Percentiles rank a stretch among this genome's conserved stretches.
phyloP scores from a whole-genome alignment of 1,140 invertebrate genomes.

The Macrocentrus cingulum region DNA sequence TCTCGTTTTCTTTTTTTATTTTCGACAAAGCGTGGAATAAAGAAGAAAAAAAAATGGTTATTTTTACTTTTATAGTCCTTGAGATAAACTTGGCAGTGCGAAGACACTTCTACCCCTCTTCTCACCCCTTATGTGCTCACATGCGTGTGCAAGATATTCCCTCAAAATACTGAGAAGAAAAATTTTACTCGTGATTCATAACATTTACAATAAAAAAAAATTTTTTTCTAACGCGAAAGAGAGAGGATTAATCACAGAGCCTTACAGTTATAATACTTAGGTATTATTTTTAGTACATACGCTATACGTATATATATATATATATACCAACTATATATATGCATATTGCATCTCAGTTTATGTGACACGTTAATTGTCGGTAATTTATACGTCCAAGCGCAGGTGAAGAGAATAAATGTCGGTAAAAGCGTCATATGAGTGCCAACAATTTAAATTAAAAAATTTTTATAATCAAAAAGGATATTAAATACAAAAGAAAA shows the following conservation, averaged over 20 bases:
- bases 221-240: constrained; percentile 12
- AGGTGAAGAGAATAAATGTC: constrained; percentile 18
- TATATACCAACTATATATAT: constrained; percentile 13
- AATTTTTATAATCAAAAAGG: constrained; percentile 1
- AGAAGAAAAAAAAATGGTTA: background rate
- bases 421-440: constrained; percentile 5
- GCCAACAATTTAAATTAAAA: constrained; percentile 1
- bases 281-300: too few relatives aligned
- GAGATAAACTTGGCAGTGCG: constrained; percentile 2
- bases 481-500: too few relatives aligned
- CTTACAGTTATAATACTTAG: constrained; percentile 20
- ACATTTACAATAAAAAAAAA: constrained; percentile 19
- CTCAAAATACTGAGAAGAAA: too few relatives aligned
- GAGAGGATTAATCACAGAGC: constrained; percentile 23
- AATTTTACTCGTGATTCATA: too few relatives aligned
- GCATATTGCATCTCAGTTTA: constrained; percentile 5
- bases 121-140: constrained; percentile 24
- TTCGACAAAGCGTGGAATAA: background rate
- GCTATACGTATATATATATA: background rate
- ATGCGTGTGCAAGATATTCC: constrained; percentile 21
- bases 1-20: background rate
- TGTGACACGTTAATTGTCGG: constrained; percentile 27
- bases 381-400: constrained; percentile 23
- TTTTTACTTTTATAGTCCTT: background rate
- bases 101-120: constrained; percentile 21